Percentiles rank a stretch among this genome's conserved stretches.
These are phyloP conservation scores for Heteromormyrus szaboi DNA, from an alignment of 2,797 vertebrate species.

Conservation along the genomic window DNA sequence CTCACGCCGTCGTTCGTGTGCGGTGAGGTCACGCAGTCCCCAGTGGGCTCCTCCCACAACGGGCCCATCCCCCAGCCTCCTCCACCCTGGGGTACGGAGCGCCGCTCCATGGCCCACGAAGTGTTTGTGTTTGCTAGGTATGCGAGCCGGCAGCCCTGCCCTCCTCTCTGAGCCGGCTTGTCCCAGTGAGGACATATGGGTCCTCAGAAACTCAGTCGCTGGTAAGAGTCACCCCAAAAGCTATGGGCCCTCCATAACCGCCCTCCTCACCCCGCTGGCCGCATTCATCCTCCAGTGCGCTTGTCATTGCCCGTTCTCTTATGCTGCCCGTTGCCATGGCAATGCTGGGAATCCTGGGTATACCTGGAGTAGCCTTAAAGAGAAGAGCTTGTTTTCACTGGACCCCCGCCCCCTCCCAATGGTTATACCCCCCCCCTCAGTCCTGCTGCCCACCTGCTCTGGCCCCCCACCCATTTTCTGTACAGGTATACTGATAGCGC, in stretches of 20 bases:
- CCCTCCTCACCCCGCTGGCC: background rate
- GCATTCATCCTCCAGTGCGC: constrained; percentile 1
- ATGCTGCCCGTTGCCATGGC: background rate
- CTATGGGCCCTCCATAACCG: background rate
- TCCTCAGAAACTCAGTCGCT: constrained; percentile 56
- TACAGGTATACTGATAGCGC: background rate
- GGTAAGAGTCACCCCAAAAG: constrained; percentile 53
- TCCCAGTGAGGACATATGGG: constrained; percentile 61
- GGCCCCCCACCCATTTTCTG: background rate
- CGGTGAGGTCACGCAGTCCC: background rate
- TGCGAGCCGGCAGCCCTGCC: constrained; percentile 42
- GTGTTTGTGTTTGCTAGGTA: constrained; percentile 62
- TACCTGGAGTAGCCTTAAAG: background rate
- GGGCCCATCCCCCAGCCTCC: background rate
- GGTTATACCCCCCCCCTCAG: background rate
- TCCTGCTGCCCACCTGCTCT: background rate
- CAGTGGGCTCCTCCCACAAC: background rate
- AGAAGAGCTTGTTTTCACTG: background rate
- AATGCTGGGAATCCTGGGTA: background rate
- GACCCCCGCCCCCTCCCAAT: background rate
- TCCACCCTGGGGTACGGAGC: background rate
- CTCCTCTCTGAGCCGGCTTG: constrained; percentile 53
- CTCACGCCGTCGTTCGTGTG: background rate
- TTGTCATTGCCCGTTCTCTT: background rate
- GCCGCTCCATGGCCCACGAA: constrained; percentile 37